Percentiles rank a stretch among this genome's conserved stretches.
These are phyloP conservation scores for Dendrolimus houi DNA, from an alignment of 2,888 invertebrate genomes.

Conservation along the genomic window DNA sequence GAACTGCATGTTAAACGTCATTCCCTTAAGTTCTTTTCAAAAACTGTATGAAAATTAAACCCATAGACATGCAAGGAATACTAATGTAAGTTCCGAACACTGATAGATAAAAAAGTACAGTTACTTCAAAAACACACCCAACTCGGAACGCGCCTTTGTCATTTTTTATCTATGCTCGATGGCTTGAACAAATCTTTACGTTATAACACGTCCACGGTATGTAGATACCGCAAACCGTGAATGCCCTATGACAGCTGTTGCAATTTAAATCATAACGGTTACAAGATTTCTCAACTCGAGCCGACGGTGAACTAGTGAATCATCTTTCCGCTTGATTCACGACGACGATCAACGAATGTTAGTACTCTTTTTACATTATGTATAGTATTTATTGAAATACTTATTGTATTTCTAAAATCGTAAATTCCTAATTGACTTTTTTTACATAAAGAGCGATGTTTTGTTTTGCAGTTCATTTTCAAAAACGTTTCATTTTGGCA, in stretches of 20 bases:
- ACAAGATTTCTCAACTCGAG: slow-evolving; percentile 44
- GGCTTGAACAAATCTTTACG: slow-evolving; percentile 11
- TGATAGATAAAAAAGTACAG: not conserved
- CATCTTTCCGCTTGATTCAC: slow-evolving; percentile 69
- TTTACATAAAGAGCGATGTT: too few relatives aligned
- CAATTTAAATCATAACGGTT: slow-evolving; percentile 71
- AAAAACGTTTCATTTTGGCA: too few relatives aligned
- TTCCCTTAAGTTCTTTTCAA: too few relatives aligned
- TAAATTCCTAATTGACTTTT: too few relatives aligned
- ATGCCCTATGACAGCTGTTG: slow-evolving; percentile 55
- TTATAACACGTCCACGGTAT: slow-evolving; percentile 32
- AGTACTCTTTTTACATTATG: slow-evolving; percentile 1
- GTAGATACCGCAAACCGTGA: slow-evolving; percentile 58
- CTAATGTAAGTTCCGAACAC: too few relatives aligned
- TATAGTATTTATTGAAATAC: not conserved
- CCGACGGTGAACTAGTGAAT: slow-evolving; percentile 34
- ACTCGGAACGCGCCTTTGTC: not conserved
- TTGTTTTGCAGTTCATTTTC: too few relatives aligned
- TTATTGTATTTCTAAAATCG: too few relatives aligned
- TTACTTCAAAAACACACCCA: not conserved
- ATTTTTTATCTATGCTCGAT: slow-evolving; percentile 6
- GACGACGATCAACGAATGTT: slow-evolving; percentile 11
- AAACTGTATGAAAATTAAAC: too few relatives aligned
- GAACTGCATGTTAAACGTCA: too few relatives aligned
- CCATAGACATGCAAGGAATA: too few relatives aligned